These are phyloP conservation scores for Redunca redunca DNA, from an alignment of 2,113 vertebrate genomes.

Conservation along the genomic window DNA sequence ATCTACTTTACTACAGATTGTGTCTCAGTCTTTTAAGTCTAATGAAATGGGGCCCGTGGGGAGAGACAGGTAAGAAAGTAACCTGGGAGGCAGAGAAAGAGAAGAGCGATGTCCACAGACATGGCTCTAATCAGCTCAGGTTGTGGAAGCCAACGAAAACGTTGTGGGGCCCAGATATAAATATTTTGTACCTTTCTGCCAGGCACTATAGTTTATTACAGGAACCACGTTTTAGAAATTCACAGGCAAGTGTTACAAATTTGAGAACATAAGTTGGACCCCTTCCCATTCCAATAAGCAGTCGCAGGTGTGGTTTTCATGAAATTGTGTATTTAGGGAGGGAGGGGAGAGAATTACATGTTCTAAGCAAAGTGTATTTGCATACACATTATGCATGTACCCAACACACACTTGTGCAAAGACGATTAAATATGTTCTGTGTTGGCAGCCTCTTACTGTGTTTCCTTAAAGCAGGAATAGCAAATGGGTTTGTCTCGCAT, in stretches of 20 bases:
- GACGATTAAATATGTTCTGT: conserved; percentile 61
- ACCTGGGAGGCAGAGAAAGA: neutral
- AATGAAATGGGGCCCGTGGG: neutral
- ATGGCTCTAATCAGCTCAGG: neutral
- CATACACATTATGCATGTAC: conserved; percentile 68
- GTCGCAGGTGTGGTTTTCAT: conserved; percentile 63
- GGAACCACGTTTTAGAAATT: conserved; percentile 57
- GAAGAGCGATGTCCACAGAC: conserved; percentile 28
- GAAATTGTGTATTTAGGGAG: conserved; percentile 54
- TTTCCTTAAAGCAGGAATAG: conserved; percentile 56
- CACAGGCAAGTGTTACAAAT: conserved; percentile 65
- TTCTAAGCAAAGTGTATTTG: conserved; percentile 71
- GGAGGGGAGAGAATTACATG: conserved; percentile 35
- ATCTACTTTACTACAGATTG: neutral
- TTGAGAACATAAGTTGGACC: conserved; percentile 61
- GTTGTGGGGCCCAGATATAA: conserved; percentile 51
- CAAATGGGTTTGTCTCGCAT: conserved; percentile 21
- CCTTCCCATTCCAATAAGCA: conserved; percentile 68
- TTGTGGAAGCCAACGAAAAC: conserved; percentile 55
- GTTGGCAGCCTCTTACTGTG: conserved; percentile 45
- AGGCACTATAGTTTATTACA: conserved; percentile 57
- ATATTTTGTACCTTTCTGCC: conserved; percentile 72
- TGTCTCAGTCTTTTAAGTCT: neutral
- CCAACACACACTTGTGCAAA: conserved; percentile 64
- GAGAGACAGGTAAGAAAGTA: neutral